Base-by-base conservation (phyloP, 2,888 invertebrate species). In the Ethmia dodecea region DNA sequence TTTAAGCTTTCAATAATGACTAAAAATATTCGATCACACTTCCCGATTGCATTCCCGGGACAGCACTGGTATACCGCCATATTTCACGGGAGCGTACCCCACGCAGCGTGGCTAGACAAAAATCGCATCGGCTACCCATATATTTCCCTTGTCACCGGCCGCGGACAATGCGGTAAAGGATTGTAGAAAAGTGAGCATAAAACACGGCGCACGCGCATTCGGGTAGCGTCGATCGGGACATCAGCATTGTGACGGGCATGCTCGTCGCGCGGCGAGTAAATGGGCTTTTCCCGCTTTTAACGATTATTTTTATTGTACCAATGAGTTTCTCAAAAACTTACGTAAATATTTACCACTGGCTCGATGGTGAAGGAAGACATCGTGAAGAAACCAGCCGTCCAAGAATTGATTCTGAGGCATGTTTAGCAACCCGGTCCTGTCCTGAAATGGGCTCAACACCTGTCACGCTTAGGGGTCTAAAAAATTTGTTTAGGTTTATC, bases 41-140 rank as follows among this genome's bases (percentile, higher is more conserved):
- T 8, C n/a, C 10, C 33, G 37, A 38, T 38, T 38, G 14, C 33
- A 33, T 38, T 33, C 26, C 26, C 11, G 13, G 25, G 12, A 18
- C n/a, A n/a, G n/a, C n/a, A n/a, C n/a, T n/a, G 3, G 27, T 39
- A 46, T 47, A 52, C 30, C 30, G 45, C 53, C 40, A 55, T 58
- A 63, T 56, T 65, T 70, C 63, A 67, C 55, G 53, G 42, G 49
- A 53, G 47, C 48, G 41, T 71, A 67, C 77, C 80, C 79, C 78
- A 79, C 78, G 78, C 79, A 70, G 70, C 45, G 70, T 48, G 55
- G 62, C 72, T 80, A 81, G 81, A 81, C 83, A 86, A 81, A 84
- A 81, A 81, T 83, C 81, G 62, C 70, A 57, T 65, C 62, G 61
- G 45, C 69, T 66, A 59, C 65, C 64, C 72, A 76, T 83, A 80